Conservation (phyloP, 2,113 vertebrate genomes). For the Pavo muticus region DNA sequence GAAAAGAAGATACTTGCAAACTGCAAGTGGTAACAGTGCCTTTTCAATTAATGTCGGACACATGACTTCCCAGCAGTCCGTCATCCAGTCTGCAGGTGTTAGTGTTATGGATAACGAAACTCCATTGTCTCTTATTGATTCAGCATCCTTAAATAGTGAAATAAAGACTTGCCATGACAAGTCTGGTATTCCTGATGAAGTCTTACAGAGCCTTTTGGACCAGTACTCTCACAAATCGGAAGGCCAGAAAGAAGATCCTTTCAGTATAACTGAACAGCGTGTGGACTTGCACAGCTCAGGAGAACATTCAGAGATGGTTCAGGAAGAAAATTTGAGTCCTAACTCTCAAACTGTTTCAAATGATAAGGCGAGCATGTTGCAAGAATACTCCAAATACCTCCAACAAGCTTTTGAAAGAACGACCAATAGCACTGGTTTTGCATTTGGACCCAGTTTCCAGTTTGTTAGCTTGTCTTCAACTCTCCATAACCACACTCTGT, state of each 20-base stretch:
- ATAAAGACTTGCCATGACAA: constrained; percentile 95
- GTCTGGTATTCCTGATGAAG: constrained; percentile 98
- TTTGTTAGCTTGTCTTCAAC: constrained; percentile 93
- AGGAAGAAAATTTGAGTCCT: constrained; percentile 84
- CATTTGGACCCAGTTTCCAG: constrained; percentile 90
- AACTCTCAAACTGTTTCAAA: constrained; percentile 86
- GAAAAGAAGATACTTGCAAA: constrained; percentile 97
- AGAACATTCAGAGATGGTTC: constrained; percentile 89
- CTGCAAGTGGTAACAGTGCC: constrained; percentile 89
- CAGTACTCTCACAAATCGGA: constrained; percentile 96
- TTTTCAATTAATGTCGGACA: constrained; percentile 90
- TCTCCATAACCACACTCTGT: constrained; percentile 91
- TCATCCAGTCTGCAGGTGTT: constrained; percentile 92
- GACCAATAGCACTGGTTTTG: constrained; percentile 92
- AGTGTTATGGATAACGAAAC: constrained; percentile 90
- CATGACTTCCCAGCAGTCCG: constrained; percentile 90
- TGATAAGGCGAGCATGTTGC: constrained; percentile 94
- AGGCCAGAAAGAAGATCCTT: constrained; percentile 93
- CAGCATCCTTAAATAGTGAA: constrained; percentile 87
- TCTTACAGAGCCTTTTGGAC: constrained; percentile 96
- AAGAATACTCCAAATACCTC: constrained; percentile 98
- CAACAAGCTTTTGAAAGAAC: constrained; percentile 98
- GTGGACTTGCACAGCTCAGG: constrained; percentile 92
- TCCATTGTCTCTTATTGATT: constrained; percentile 93
- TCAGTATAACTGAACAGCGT: constrained; percentile 92